Base-by-base conservation (phyloP, 2,888 invertebrate genomes). In the Xiphydria camelus region DNA sequence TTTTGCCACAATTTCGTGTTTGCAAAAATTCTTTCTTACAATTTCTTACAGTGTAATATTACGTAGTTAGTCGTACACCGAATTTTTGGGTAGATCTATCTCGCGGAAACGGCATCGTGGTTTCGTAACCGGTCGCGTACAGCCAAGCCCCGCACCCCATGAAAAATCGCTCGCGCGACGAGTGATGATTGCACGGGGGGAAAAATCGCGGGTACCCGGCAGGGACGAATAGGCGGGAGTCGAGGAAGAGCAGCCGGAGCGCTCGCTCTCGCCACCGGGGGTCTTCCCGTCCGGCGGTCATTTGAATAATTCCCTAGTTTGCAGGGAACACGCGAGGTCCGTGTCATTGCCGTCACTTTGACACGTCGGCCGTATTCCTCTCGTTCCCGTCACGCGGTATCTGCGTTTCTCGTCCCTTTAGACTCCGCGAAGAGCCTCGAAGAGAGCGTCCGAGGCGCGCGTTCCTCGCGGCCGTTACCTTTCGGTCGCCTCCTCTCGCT, bases 221-320 rank as follows among this genome's bases (percentile, higher is more conserved):
- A n/a, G n/a, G n/a, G n/a, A n/a, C n/a, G n/a, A n/a, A n/a, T n/a
- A n/a, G n/a, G n/a, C n/a, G n/a, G n/a, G n/a, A n/a, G n/a, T n/a
- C n/a, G n/a, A 1, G 1, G 10, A 26, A 10, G 5, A 0, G 26
- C 7, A 26, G 10, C 10, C n/a, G n/a, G 26, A 4, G 3, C 12
- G 14, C 26, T 26, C 4, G 4, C 14, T 26, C 3, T 10, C 12
- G 26, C 14, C 26, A 10, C 26, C 14, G 5, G 26, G 14, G 26
- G 14, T 6, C 14, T 9, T 10, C 26, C 14, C 10, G 31, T 5
- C 25, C 32, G 19, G 20, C n/a, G 4, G 41, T 40, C 32, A 51
- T 55, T 56, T 56, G 45, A 53, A 62, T 61, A 59, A 61, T 62
- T 56, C 42, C 43, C 50, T 39, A 53, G 56, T 59, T 57, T 55